These are phyloP conservation scores for Drosophila colorata DNA, from an alignment of 2,888 invertebrate genomes.

Conservation along the genomic window DNA sequence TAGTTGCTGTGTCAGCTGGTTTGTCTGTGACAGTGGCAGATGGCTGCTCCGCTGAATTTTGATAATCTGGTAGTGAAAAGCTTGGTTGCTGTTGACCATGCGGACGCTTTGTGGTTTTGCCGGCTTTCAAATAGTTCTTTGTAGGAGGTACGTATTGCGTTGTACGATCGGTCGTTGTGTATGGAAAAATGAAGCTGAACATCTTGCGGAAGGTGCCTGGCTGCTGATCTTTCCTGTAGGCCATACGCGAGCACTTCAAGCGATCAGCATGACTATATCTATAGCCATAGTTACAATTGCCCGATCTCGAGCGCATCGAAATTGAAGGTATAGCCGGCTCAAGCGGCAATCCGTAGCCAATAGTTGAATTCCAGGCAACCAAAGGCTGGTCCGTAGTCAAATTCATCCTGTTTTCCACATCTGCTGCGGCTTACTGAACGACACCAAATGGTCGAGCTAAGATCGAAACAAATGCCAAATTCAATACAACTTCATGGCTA, in stretches of 20 bases:
- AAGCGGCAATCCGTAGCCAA: neutral
- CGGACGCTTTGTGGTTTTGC: too few relatives aligned
- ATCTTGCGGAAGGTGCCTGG: neutral
- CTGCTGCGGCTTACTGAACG: neutral
- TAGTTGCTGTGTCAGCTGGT: too few relatives aligned
- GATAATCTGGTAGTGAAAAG: too few relatives aligned
- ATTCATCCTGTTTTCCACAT: neutral
- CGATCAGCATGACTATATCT: neutral
- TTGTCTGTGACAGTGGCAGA: too few relatives aligned
- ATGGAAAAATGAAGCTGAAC: neutral
- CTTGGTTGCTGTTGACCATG: too few relatives aligned
- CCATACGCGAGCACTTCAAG: neutral
- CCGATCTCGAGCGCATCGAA: neutral
- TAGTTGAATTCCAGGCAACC: neutral
- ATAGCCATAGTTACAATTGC: neutral
- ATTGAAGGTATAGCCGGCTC: neutral
- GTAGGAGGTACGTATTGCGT: neutral
- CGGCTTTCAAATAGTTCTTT: too few relatives aligned
- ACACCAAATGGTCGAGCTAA: neutral
- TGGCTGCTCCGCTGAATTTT: too few relatives aligned
- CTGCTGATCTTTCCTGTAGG: neutral
- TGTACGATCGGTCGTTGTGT: too few relatives aligned
- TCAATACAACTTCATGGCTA: neutral
- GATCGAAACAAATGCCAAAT: neutral
- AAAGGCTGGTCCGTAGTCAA: neutral